Evolutionary conservation across 2,888 invertebrate species (phyloP), one percentile per base, ranked within the genome.

Genomic region (Autographa pulchrina): DNA sequence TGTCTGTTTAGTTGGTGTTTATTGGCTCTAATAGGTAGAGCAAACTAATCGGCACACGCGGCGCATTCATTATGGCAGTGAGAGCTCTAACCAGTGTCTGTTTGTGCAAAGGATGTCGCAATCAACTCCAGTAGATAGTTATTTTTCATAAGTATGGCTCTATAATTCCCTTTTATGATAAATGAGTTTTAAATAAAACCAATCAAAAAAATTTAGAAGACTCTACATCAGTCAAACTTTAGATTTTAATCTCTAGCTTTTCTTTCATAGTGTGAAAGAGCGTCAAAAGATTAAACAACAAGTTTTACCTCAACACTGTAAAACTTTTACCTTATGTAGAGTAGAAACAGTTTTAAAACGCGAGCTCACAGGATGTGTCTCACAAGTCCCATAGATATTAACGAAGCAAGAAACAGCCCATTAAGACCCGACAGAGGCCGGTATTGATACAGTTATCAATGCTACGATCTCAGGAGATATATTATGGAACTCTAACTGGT

Each of bases 401-500:
- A 89, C 84, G 85, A 88, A 85, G 84, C 83, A 82, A 80, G 84
- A 78, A 84, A 83, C 82, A 81, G 80, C 80, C 86, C 85, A 89
- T 89, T 90, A 88, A 86, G 83, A 85, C 81, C 85, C 82, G 83
- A 88, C 85, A 87, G 83, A 88, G 86, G 81, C 85, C 86, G 83
- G 86, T 86, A 91, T 88, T 89, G 89, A 89, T 89, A 89, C 89
- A 89, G 85, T 89, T 93, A 93, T 93, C 93, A 90, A 88, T 84
- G 90, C 88, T 90, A 90, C 90, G 89, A 94, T 94, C 94, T 92
- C 89, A 78, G 83, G 90, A 92, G 89, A 90, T 91, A 90, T 89
- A 89, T 89, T 88, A 86, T 88, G 86, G 88, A 85, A 85, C 87
- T 89, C 85, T 87, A 90, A 92, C 91, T 91, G 92, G 93, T 91